These are phyloP conservation scores for Vanacampus margaritifer DNA, from an alignment of 2,113 vertebrate species.

Conservation along the genomic window DNA sequence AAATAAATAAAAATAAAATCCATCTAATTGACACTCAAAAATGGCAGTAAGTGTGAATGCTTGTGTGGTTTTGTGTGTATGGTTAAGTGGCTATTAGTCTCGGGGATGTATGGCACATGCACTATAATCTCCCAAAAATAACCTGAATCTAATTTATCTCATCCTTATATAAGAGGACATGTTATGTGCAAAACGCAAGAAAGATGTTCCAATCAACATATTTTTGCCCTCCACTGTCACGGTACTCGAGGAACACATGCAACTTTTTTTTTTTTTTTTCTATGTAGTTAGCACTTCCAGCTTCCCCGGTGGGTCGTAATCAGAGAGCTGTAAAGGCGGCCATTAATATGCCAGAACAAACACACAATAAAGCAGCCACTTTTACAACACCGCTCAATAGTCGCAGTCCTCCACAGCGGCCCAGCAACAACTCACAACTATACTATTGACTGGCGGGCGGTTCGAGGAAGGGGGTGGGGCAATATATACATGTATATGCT, in stretches of 20 bases:
- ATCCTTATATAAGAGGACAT: not conserved
- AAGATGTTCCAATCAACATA: not conserved
- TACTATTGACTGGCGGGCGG: constrained; percentile 39
- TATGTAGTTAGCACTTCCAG: constrained; percentile 34
- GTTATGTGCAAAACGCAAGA: not conserved
- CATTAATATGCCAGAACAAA: constrained; percentile 67
- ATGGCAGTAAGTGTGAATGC: not conserved
- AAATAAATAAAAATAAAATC: too few relatives aligned
- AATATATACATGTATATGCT: constrained; percentile 50
- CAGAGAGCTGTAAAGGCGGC: constrained; percentile 48
- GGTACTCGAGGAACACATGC: constrained; percentile 10
- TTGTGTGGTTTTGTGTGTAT: not conserved
- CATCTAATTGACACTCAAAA: not conserved
- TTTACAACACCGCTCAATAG: constrained; percentile 59
- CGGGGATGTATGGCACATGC: not conserved
- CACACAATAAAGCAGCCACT: constrained; percentile 57
- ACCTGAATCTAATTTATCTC: too few relatives aligned
- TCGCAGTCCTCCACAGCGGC: constrained; percentile 40
- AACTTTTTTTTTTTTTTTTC: constrained; percentile 7
- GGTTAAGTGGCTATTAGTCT: not conserved
- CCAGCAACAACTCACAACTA: constrained; percentile 33
- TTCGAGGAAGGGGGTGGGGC: constrained; percentile 2
- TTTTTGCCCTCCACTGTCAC: constrained; percentile 11
- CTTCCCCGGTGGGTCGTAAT: constrained; percentile 52
- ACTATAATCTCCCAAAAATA: too few relatives aligned